phyloP scores from a whole-genome alignment of 2,797 vertebrate genomes.

The Sebastes baramenuke region DNA sequence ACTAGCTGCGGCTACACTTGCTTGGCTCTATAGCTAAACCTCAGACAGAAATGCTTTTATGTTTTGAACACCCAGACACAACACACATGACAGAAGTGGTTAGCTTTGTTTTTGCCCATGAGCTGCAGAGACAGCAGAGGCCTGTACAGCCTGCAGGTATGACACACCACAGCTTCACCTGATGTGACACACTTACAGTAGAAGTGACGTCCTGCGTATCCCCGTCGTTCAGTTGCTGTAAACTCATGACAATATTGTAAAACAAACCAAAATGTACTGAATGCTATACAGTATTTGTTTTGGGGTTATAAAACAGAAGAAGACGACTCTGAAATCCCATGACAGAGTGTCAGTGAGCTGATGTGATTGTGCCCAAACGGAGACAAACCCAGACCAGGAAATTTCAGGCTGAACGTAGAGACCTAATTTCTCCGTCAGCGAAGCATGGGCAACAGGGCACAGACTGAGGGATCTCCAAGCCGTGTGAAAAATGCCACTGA shows the following conservation, averaged over 20 bases:
- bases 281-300: conserved; percentile 28
- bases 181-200: conserved; percentile 67
- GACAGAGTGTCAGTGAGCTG: conserved; percentile 48
- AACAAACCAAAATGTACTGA: conserved; percentile 24
- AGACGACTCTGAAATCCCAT: conserved; percentile 37
- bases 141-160: conserved; percentile 61
- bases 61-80: conserved; percentile 29
- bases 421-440: conserved; percentile 67
- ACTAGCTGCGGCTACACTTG: background rate
- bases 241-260: conserved; percentile 31
- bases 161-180: conserved; percentile 53
- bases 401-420: conserved; percentile 46
- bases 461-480: conserved; percentile 66
- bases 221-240: background rate
- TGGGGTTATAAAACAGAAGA: background rate
- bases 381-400: conserved; percentile 24
- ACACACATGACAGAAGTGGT: conserved; percentile 48
- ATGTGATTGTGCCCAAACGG: conserved; percentile 40
- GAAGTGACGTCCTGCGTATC: conserved; percentile 26
- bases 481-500: conserved; percentile 78
- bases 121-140: conserved; percentile 61
- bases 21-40: background rate
- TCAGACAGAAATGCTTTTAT: background rate
- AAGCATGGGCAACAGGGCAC: conserved; percentile 59
- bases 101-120: conserved; percentile 49